These are phyloP conservation scores for Drosophila baimaii DNA, from an alignment of 1,140 invertebrate genomes.

Conservation along the genomic window DNA sequence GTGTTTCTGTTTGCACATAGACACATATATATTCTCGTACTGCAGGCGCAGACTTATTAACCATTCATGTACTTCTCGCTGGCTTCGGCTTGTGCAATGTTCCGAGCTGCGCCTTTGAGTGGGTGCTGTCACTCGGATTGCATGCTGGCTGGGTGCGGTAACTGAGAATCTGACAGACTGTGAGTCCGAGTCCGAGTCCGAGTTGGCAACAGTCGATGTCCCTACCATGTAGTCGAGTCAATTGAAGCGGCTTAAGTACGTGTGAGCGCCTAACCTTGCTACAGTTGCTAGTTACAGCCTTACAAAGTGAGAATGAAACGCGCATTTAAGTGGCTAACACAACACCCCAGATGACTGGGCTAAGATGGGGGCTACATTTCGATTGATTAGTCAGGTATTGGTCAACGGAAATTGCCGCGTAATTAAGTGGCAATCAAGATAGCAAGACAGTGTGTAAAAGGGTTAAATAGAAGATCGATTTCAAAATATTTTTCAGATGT, in stretches of 20 bases:
- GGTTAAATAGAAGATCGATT: background rate
- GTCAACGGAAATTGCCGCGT: slow-evolving; percentile 7
- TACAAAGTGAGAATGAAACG: background rate
- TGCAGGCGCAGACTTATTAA: slow-evolving; percentile 21
- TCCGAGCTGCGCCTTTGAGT: slow-evolving; percentile 52
- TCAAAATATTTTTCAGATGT: background rate
- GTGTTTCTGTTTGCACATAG: slow-evolving; percentile 22
- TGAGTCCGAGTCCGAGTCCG: background rate
- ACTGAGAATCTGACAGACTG: background rate
- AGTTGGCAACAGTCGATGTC: slow-evolving; percentile 18
- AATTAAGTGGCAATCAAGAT: background rate
- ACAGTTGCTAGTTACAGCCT: background rate
- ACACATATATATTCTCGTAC: slow-evolving; percentile 23
- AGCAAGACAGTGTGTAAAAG: background rate
- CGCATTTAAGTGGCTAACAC: background rate
- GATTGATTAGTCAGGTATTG: slow-evolving; percentile 8
- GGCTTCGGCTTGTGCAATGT: slow-evolving; percentile 53
- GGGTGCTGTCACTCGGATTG: slow-evolving; percentile 44
- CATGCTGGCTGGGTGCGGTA: slow-evolving; percentile 29
- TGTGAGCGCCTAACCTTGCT: slow-evolving; percentile 9
- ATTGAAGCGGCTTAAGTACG: slow-evolving; percentile 22
- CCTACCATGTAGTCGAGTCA: slow-evolving; percentile 20
- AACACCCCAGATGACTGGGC: background rate
- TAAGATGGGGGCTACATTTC: slow-evolving; percentile 1
- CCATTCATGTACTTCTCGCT: slow-evolving; percentile 38